Evolutionary conservation across 2,797 vertebrate genomes (phyloP), one percentile per base, ranked within the genome.

Genomic region (Poliocrania exsul): DNA sequence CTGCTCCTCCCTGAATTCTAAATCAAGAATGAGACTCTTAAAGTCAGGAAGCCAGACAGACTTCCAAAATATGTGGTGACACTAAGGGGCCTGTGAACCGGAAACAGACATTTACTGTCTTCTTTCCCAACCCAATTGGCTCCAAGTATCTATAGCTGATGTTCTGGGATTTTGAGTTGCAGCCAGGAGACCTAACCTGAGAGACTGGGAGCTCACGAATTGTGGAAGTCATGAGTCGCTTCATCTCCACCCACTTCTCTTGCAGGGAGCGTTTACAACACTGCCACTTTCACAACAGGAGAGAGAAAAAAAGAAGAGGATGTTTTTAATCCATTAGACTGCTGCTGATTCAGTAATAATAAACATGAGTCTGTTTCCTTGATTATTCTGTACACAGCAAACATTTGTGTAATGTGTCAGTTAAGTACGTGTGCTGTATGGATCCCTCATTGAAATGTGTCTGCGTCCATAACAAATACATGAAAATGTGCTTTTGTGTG

Each of bases 31-130:
- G 95, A 97, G 94, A 90, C 97, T 98, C 97, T 98, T 95, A 97
- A 97, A 97, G 96, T 84, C 98, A 98, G 98, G 98, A 98, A 98
- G 85, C 96, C 85, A 96, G 97, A 96, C 98, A 98, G 98, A 98
- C 98, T 95, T 97, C 96, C 97, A 96, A 97, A 97, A 94, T 95
- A 93, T 96, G 98, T 75, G 88, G 82, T 98, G 98, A 98, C 96
- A 94, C 92, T 93, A 72, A 95, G 86, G 92, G 51, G 92, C 84
- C 94, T 97, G 97, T 95, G 97, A 98, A 97, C 97, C 97, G 97
- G 98, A 98, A 97, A 98, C 94, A 97, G 97, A 96, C 97, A 96
- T 97, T 94, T 78, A 95, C 95, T 93, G 95, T 90, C 93, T 95
- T 95, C 97, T 97, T 97, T 97, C 96, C 95, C 93, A 96, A 69